Evolutionary conservation across 2,797 vertebrate species (phyloP).

Genomic region (Danio jaintianensis): DNA sequence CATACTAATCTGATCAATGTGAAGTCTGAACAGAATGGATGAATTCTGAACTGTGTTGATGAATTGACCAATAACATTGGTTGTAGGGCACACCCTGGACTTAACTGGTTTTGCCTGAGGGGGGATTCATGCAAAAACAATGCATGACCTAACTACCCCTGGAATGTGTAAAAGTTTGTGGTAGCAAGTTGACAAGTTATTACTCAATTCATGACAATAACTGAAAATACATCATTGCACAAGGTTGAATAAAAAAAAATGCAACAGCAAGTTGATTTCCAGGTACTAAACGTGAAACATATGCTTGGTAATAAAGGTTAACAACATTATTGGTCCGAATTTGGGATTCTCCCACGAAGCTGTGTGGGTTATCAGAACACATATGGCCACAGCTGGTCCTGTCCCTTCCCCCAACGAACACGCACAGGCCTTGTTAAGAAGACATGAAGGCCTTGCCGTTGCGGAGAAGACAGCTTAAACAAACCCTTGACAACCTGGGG

Average conservation of each 20-base stretch:
- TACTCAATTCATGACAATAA: neutral
- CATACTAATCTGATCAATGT: too few relatives aligned
- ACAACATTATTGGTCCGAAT: conserved; percentile 5
- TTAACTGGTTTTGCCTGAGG: neutral
- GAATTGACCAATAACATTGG: neutral
- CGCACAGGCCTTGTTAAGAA: conserved; percentile 6
- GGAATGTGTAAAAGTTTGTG: neutral
- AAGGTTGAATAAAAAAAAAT: neutral
- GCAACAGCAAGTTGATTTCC: neutral
- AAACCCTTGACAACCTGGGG: conserved; percentile 49
- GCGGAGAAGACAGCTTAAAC: conserved; percentile 22
- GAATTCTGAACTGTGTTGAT: neutral
- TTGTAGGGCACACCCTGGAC: neutral
- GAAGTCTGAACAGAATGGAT: too few relatives aligned
- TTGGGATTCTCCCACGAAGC: conserved; percentile 32
- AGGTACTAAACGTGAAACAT: conserved; percentile 29
- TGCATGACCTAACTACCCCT: neutral
- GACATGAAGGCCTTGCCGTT: neutral
- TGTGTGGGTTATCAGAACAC: conserved; percentile 43
- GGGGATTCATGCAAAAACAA: neutral
- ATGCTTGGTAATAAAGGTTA: neutral
- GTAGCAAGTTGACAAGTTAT: neutral
- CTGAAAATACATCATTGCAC: neutral
- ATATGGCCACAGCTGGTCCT: conserved; percentile 36
- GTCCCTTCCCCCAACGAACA: conserved; percentile 27